A percentile compares a stretch with the other conserved stretches of the same genome.
phyloP scores from a whole-genome alignment of 37 sponge, comb jelly and placozoan genomes.

The Haliclona indistincta region DNA sequence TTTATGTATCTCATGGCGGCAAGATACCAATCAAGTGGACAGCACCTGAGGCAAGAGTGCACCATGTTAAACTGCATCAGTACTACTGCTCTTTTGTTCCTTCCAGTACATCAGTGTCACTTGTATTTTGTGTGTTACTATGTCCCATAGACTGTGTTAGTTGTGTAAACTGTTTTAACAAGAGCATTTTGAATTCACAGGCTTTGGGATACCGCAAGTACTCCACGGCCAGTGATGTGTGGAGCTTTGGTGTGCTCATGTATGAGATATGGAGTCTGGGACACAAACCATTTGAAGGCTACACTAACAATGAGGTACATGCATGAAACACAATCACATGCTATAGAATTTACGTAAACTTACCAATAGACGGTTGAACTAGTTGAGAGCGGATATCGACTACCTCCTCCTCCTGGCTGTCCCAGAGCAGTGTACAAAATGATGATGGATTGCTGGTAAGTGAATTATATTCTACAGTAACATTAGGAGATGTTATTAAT shows the following conservation, averaged over 20 bases:
- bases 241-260: conserved; percentile 6
- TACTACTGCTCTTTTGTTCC: no score
- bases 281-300: neutral
- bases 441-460: conserved; percentile 40
- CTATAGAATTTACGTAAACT: no score
- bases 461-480: neutral
- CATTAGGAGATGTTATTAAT: neutral
- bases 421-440: conserved; percentile 25
- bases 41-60: conserved; percentile 69
- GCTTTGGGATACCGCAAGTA: neutral
- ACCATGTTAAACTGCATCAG: no score
- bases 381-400: conserved; percentile 12
- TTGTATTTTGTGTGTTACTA: no score
- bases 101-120: no score
- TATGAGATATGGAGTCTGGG: conserved; percentile 19
- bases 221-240: conserved; percentile 9
- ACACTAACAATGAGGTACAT: neutral
- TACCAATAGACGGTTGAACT: conserved; percentile 2
- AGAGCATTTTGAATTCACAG: no score
- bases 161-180: no score
- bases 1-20: conserved; percentile 37
- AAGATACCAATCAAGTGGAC: conserved; percentile 67
- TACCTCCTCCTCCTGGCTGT: conserved; percentile 20
- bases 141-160: no score
- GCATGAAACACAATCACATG: neutral